phyloP scores from a whole-genome alignment of 2,888 invertebrate species.

The Neoascia interrupta region DNA sequence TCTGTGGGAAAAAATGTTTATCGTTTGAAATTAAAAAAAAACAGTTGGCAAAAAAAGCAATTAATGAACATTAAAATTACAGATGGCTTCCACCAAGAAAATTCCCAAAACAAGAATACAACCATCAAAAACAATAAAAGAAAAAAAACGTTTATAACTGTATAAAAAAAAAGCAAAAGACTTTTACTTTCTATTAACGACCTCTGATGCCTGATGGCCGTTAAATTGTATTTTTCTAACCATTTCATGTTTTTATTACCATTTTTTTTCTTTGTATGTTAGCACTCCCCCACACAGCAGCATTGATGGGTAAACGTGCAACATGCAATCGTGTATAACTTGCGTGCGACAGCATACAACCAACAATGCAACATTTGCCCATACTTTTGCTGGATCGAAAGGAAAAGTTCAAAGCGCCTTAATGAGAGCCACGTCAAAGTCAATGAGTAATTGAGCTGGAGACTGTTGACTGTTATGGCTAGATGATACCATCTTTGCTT shows the following conservation, averaged over 20 bases:
- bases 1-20: too few relatives aligned
- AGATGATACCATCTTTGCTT: slow-evolving; percentile 56
- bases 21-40: too few relatives aligned
- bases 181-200: slow-evolving; percentile 59
- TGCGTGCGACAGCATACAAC: slow-evolving; percentile 20
- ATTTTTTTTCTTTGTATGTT: slow-evolving; percentile 20
- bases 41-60: too few relatives aligned
- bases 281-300: slow-evolving; percentile 33
- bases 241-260: slow-evolving; percentile 43
- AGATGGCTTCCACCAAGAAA: too few relatives aligned
- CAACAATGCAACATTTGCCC: background rate
- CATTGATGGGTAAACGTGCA: slow-evolving; percentile 11
- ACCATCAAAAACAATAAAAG: too few relatives aligned
- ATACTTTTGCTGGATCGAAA: slow-evolving; percentile 46
- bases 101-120: too few relatives aligned
- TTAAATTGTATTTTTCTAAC: slow-evolving; percentile 33
- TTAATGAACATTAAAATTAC: too few relatives aligned
- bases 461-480: slow-evolving; percentile 17
- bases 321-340: slow-evolving; percentile 43
- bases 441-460: slow-evolving; percentile 26
- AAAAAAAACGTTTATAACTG: too few relatives aligned
- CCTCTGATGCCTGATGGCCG: slow-evolving; percentile 38
- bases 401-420: slow-evolving; percentile 62
- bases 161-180: slow-evolving; percentile 23
- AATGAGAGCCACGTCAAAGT: slow-evolving; percentile 26